Evolutionary conservation across 2,888 invertebrate genomes (phyloP), one percentile per base, ranked within the genome.

Genomic region (Apodemia mormo): DNA sequence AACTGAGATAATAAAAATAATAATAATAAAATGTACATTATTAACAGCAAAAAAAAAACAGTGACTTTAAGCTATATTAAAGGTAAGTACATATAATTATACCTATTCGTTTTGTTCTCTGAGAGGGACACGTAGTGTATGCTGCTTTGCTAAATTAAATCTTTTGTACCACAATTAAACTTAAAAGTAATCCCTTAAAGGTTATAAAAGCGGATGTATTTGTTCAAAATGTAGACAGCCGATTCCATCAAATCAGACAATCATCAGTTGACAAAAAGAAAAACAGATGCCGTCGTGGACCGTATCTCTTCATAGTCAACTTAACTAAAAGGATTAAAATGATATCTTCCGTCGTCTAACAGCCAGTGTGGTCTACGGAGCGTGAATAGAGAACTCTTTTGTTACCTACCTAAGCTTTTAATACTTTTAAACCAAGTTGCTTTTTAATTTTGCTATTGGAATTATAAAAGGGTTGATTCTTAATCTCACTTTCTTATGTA

Each of bases 261-360:
- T 73, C 45, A 45, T 45, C 73, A 72, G 83, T 66, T 82, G 70
- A 85, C 87, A 85, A 89, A 89, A 91, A 89, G 89, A 86, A 87
- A 87, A 84, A 86, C 85, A 86, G 86, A 85, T 83, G 84, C 84
- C 85, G 81, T 79, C 81, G 82, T 86, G 82, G 89, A 89, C 89
- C 91, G 89, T 90, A 90, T 90, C 91, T 86, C 89, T 90, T 91
- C 89, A 92, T 91, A 91, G 90, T 85, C 91, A 92, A 92, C 92
- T 93, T 92, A 91, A 89, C 91, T 92, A 93, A 93, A 93, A 91
- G 93, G 93, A 93, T 93, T 92, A 92, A 90, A 92, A 92, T 90
- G 89, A 92, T 92, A 91, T 89, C 92, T 92, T 92, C 91, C 91
- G 90, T 87, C 88, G 85, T 86, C 87, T 88, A 86, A 87, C 92